phyloP scores from a whole-genome alignment of 2,113 vertebrate genomes.

The Pongo abelii region DNA sequence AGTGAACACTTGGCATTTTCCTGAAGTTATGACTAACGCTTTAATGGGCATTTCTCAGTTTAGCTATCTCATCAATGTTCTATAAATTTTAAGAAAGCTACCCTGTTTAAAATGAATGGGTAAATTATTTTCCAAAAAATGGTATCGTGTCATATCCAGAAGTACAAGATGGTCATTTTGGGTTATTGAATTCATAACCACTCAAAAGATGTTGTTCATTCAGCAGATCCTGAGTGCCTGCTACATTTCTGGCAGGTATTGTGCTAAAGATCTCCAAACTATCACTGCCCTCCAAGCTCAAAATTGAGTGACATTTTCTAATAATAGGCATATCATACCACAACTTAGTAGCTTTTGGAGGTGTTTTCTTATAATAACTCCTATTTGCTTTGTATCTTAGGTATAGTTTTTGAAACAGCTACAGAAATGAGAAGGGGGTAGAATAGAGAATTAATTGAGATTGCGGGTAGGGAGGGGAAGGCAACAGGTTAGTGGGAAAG shows the following conservation, averaged over 20 bases:
- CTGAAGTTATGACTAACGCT: constrained; percentile 36
- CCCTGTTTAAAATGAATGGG: constrained; percentile 28
- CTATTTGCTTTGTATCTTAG: not conserved
- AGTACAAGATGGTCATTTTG: constrained; percentile 32
- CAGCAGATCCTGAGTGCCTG: not conserved
- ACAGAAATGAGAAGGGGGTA: not conserved
- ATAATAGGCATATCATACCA: not conserved
- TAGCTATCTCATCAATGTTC: constrained; percentile 39
- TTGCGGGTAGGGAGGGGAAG: not conserved
- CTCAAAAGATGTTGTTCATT: constrained; percentile 26
- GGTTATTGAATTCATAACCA: constrained; percentile 19
- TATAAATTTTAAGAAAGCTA: constrained; percentile 52
- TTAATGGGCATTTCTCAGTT: constrained; percentile 59
- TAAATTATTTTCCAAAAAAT: constrained; percentile 45
- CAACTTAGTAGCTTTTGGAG: not conserved
- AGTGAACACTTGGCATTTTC: constrained; percentile 55
- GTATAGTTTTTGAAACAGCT: constrained; percentile 36
- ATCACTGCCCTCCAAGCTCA: not conserved
- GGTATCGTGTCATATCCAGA: not conserved
- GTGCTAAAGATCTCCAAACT: not conserved
- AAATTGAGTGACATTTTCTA: constrained; percentile 8
- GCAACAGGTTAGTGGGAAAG: not conserved
- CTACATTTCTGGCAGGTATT: not conserved
- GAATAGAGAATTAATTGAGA: not conserved
- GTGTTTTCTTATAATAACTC: constrained; percentile 1